Percentiles rank a stretch among this genome's conserved stretches.
Evolutionary conservation across 1,140 invertebrate species (phyloP).

Genomic region (Hypothenemus hampei): DNA sequence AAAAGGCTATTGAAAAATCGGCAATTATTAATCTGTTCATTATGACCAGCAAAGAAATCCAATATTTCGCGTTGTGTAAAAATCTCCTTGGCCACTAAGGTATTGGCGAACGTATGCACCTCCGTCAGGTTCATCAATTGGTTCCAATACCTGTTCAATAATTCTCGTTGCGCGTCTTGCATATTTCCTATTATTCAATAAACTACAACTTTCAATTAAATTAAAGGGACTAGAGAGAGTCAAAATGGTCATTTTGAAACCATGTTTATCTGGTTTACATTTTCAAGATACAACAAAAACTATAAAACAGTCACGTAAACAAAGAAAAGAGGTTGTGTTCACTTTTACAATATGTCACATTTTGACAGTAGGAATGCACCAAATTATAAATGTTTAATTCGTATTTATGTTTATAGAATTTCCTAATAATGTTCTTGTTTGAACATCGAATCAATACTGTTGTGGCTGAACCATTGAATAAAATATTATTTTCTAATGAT

Average conservation of each 20-base stretch:
- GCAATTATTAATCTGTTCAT: constrained; percentile 25
- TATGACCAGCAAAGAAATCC: constrained; percentile 18
- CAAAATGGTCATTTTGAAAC: background rate
- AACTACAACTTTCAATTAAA: background rate
- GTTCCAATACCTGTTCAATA: constrained; percentile 15
- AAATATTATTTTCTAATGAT: too few species aligned
- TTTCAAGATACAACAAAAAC: background rate
- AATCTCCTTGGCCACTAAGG: constrained; percentile 12
- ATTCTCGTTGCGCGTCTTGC: constrained; percentile 15
- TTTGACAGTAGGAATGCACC: too few species aligned
- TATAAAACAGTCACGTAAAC: background rate
- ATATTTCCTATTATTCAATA: constrained; percentile 10
- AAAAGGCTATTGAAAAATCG: constrained; percentile 19
- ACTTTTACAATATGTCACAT: too few species aligned
- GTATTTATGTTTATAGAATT: too few species aligned
- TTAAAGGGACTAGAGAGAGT: background rate
- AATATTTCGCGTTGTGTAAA: constrained; percentile 21
- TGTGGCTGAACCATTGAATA: too few species aligned
- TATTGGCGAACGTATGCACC: constrained; percentile 10
- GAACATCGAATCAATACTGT: too few species aligned
- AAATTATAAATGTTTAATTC: too few species aligned
- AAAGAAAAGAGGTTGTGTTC: background rate
- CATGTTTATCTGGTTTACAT: too few species aligned
- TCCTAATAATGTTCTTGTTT: too few species aligned
- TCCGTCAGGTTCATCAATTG: constrained; percentile 18